Conservation (phyloP, 2,113 vertebrate species). For the Corythoichthys intestinalis region DNA sequence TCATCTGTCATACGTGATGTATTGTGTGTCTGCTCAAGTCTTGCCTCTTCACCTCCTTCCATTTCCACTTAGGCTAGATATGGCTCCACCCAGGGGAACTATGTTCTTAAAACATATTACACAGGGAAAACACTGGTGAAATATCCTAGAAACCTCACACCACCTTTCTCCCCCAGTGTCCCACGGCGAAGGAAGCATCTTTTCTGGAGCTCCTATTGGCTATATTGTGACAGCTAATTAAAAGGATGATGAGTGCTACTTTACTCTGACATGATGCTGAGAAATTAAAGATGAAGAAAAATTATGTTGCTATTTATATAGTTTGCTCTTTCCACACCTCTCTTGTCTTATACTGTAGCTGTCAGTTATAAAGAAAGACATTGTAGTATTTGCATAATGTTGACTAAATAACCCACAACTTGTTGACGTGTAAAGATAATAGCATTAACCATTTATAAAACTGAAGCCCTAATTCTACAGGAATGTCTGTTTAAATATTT, state of each 20-base stretch:
- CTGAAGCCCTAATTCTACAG: neutral
- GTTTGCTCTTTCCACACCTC: slow-evolving; percentile 29
- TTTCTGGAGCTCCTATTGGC: slow-evolving; percentile 62
- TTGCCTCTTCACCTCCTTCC: slow-evolving; percentile 43
- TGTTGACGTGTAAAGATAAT: neutral
- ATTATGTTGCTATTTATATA: slow-evolving; percentile 61
- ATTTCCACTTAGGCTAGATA: slow-evolving; percentile 44
- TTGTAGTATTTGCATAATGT: neutral
- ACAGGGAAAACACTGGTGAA: slow-evolving; percentile 39
- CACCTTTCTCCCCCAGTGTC: slow-evolving; percentile 31
- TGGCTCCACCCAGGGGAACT: slow-evolving; percentile 32
- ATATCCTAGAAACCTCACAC: slow-evolving; percentile 55
- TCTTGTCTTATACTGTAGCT: slow-evolving; percentile 11
- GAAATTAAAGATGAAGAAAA: slow-evolving; percentile 54
- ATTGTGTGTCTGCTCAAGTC: slow-evolving; percentile 34
- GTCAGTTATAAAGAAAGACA: slow-evolving; percentile 8
- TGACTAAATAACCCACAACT: neutral
- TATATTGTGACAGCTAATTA: slow-evolving; percentile 74
- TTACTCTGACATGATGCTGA: slow-evolving; percentile 52
- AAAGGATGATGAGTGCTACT: slow-evolving; percentile 65
- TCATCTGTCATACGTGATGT: slow-evolving; percentile 50
- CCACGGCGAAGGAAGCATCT: slow-evolving; percentile 54
- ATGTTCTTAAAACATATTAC: slow-evolving; percentile 47
- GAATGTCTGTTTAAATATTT: slow-evolving; percentile 20
- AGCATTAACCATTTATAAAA: neutral